A percentile compares a stretch with the other conserved stretches of the same genome.
Evolutionary conservation across 2,797 vertebrate species (phyloP).

Genomic region (Trichosurus vulpecula): DNA sequence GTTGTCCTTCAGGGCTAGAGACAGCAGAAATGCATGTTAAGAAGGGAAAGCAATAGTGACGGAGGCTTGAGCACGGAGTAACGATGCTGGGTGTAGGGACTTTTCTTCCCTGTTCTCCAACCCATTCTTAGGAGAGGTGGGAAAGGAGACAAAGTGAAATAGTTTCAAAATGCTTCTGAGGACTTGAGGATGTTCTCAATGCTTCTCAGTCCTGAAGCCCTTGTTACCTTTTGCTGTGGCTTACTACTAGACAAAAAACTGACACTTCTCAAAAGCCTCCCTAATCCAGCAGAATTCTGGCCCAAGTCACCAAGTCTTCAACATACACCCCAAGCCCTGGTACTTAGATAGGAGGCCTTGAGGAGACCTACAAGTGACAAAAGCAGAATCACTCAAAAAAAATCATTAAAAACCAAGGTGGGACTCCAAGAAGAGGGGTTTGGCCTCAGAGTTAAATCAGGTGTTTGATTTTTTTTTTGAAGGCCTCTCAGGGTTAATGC

Average conservation of each 20-base stretch:
- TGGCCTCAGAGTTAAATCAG: not conserved
- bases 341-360: not conserved
- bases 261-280: not conserved
- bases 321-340: not conserved
- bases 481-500: not conserved
- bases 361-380: not conserved
- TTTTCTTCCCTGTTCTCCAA: constrained; percentile 19
- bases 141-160: not conserved
- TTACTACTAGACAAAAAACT: not conserved
- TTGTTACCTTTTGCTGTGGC: not conserved
- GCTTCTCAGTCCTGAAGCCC: not conserved
- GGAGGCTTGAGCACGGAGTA: constrained; percentile 8
- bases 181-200: not conserved
- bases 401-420: not conserved
- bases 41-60: not conserved
- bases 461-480: not conserved
- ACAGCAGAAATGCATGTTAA: constrained; percentile 69
- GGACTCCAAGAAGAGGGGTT: constrained; percentile 19
- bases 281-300: not conserved
- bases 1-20: constrained; percentile 90
- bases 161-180: not conserved
- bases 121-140: not conserved
- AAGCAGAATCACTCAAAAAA: not conserved
- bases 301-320: not conserved
- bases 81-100: not conserved